Percentiles rank a stretch among this genome's conserved stretches.
Evolutionary conservation across 2,888 invertebrate genomes (phyloP).

Genomic region (Ormyrus pomaceus): DNA sequence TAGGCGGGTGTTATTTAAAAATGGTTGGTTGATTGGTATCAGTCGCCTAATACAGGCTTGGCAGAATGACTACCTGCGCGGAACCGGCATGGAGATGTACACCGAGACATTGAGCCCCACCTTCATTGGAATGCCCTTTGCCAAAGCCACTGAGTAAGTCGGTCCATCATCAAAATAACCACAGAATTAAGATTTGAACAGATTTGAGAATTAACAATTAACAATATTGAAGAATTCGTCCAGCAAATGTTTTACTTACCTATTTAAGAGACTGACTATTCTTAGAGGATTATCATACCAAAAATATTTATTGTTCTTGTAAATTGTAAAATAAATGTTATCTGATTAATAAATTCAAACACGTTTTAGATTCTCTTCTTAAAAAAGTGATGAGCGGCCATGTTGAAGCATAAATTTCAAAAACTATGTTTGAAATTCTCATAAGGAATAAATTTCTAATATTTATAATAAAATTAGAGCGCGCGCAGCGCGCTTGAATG

Average conservation of each 20-base stretch:
- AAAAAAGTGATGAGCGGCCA: no score
- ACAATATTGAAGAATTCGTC: constrained; percentile 28
- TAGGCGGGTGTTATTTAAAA: constrained; percentile 77
- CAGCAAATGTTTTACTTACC: constrained; percentile 53
- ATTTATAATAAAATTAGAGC: no score
- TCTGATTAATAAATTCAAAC: no score
- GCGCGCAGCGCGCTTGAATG: no score
- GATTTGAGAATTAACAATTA: constrained; percentile 17
- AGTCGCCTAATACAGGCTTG: constrained; percentile 97
- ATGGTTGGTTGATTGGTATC: constrained; percentile 77
- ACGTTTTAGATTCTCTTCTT: no score
- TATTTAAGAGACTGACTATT: constrained; percentile 72
- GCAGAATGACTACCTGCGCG: constrained; percentile 99
- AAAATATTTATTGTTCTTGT: no score
- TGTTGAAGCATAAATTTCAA: no score
- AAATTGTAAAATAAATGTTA: no score
- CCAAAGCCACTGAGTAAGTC: constrained; percentile 99
- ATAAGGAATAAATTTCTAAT: no score
- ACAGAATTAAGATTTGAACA: constrained; percentile 5
- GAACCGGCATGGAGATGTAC: constrained; percentile 99
- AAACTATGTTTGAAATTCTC: no score
- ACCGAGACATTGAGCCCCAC: constrained; percentile 98
- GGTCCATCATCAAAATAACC: constrained; percentile 75
- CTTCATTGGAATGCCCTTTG: constrained; percentile 99
- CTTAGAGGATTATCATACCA: neutral